Percentiles rank a stretch among this genome's conserved stretches.
Conservation (phyloP, 2,113 vertebrate genomes). For the Syrrhaptes paradoxus region DNA sequence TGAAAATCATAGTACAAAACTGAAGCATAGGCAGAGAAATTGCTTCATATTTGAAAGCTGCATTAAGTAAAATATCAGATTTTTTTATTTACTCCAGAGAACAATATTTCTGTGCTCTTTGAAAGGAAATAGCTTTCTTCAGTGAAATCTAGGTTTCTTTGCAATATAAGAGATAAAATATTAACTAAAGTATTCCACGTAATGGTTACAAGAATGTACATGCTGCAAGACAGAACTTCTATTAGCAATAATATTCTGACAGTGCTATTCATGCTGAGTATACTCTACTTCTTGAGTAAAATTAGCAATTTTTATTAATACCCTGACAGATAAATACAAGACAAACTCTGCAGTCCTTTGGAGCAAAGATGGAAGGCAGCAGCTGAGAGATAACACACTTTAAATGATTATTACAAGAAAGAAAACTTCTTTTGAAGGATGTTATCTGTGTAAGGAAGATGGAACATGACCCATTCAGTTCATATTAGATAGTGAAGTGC, state of each 20-base stretch:
- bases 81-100: not conserved
- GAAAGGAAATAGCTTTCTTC: not conserved
- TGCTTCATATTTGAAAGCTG: not conserved
- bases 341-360: not conserved
- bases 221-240: not conserved
- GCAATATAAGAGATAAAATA: not conserved
- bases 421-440: not conserved
- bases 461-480: not conserved
- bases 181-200: not conserved
- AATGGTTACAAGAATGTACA: not conserved
- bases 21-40: not conserved
- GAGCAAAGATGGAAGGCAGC: not conserved
- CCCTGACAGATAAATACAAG: not conserved
- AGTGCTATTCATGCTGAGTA: not conserved
- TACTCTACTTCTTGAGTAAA: not conserved
- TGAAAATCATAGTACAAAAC: constrained; percentile 71
- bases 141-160: not conserved
- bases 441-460: not conserved
- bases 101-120: not conserved
- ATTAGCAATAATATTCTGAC: not conserved
- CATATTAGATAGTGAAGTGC: not conserved
- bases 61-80: not conserved
- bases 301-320: not conserved
- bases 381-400: not conserved
- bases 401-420: not conserved